Base-by-base conservation (phyloP, 1,140 invertebrate species). In the Drosophila serrata region DNA sequence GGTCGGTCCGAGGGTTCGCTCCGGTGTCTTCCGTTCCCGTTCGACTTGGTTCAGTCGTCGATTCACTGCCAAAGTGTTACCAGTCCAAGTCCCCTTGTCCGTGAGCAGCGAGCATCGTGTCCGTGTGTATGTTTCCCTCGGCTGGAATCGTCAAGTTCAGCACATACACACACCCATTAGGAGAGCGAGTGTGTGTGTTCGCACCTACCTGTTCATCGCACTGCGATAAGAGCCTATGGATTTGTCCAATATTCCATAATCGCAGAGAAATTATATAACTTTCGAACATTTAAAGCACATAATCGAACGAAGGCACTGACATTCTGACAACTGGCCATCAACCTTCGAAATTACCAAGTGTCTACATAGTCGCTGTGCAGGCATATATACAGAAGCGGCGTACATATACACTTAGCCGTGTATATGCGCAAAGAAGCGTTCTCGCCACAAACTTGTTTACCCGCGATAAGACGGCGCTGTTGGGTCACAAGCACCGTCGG, bases 51-150 rank as follows among this genome's bases (percentile, higher is more conserved):
- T 88, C 61, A 88, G 58, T 88, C 68, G 84, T 70, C 51, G 64
- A 49, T 72, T 90, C 77, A 75, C 81, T 81, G 81, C 86, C 81
- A 88, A 88, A 79, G 69, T 82, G 82, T 43, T 82, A 88, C 62
- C 51, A 19, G 40, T 11, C 33, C 33, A 86, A 86, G 60, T 31
- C 6, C 6, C 61, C 61, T 59, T 55, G 59, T 51, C 13, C 6
- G 48, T 35, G 53, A 58, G 42, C 35, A 39, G 35, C 31, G 46
- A 58, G 42, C 49, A 39, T 31, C 37, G 62, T 59, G 45, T 45
- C 43, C 63, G 40, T 35, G 22, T 39, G 48, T 69, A 69, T 46
- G 63, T 61, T 46, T 56, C 24, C 43, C 22, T 17, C 58, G 53
- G 24, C 70, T 82, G 49, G 45, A 82, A 61, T 60, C 62, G 17